Base-by-base conservation (phyloP, 2,888 invertebrate genomes). In the Lordiphosa andalusiaca region DNA sequence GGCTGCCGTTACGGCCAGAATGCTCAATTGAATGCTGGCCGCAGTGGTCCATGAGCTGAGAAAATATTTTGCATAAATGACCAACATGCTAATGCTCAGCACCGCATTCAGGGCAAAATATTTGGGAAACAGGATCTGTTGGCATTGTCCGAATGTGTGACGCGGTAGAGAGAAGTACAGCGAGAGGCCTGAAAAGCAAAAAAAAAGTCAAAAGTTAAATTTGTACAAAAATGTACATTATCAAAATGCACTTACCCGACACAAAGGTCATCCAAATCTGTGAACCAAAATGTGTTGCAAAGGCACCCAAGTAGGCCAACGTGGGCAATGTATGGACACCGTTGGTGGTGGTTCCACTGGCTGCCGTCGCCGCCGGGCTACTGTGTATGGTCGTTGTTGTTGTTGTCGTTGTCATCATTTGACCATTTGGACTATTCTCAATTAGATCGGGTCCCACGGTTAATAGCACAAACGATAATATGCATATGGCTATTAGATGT, bases 181-280 rank as follows among this genome's bases (percentile, higher is more conserved):
- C 54, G 96, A 93, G 51, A 97, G 90, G 69, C 97, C 97, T 95
- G 91, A 90, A 89, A 19, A 50, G 63, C 2, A 33, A 37, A 13
- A 46, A n/a, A n/a, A n/a, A n/a, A n/a, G n/a, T n/a, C n/a, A n/a
- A n/a, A n/a, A n/a, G n/a, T n/a, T n/a, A n/a, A n/a, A n/a, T n/a
- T n/a, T n/a, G n/a, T n/a, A n/a, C n/a, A n/a, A n/a, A n/a, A n/a
- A n/a, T n/a, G n/a, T n/a, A n/a, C n/a, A n/a, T n/a, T n/a, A n/a
- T n/a, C n/a, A n/a, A n/a, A n/a, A n/a, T n/a, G n/a, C 47, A 55
- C 77, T 83, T 88, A 95, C 95, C 95, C 85, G 96, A 96, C 35
- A 97, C 92, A 85, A 97, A 95, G 9, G 96, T 96, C 95, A 97
- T 97, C 97, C 97, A 97, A 70, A 96, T 92, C 90, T 97, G 96